Conservation (phyloP, 2,888 invertebrate species). For the Orthosia cruda region DNA sequence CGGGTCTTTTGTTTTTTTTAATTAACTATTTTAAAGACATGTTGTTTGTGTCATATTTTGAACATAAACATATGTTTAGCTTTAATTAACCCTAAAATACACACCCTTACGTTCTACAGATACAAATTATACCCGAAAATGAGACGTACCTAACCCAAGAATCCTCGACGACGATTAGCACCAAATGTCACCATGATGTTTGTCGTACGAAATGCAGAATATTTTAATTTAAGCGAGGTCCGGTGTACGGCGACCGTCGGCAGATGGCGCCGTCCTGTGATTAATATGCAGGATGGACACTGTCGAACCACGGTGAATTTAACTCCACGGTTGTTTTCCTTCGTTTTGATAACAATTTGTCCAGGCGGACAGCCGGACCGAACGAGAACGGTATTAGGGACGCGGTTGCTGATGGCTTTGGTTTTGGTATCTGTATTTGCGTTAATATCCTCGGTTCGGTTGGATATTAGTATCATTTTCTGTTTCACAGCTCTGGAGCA, state of each 20-base stretch:
- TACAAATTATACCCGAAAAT: slow-evolving; percentile 35
- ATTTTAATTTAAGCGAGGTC: slow-evolving; percentile 88
- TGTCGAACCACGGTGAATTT: slow-evolving; percentile 71
- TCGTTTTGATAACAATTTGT: slow-evolving; percentile 65
- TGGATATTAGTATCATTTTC: background rate
- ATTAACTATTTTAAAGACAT: no score
- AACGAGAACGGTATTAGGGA: slow-evolving; percentile 28
- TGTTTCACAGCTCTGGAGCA: background rate
- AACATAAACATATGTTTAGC: background rate
- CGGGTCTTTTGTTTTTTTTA: no score
- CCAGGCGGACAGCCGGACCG: slow-evolving; percentile 24
- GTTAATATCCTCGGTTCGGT: no score
- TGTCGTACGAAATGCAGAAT: slow-evolving; percentile 80
- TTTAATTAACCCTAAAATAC: background rate
- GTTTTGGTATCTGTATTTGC: no score
- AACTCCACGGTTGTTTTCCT: slow-evolving; percentile 78
- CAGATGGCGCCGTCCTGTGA: slow-evolving; percentile 85
- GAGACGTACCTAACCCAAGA: slow-evolving; percentile 67
- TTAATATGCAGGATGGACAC: slow-evolving; percentile 89
- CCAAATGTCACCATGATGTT: slow-evolving; percentile 84
- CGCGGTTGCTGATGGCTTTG: slow-evolving; percentile 1
- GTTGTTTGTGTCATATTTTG: background rate
- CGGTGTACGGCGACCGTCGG: slow-evolving; percentile 68
- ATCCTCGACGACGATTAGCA: slow-evolving; percentile 78
- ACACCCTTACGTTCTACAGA: background rate